A percentile compares a stretch with the other conserved stretches of the same genome.
Evolutionary conservation across 2,888 invertebrate species (phyloP).

Genomic region (Trichopria drosophilae): DNA sequence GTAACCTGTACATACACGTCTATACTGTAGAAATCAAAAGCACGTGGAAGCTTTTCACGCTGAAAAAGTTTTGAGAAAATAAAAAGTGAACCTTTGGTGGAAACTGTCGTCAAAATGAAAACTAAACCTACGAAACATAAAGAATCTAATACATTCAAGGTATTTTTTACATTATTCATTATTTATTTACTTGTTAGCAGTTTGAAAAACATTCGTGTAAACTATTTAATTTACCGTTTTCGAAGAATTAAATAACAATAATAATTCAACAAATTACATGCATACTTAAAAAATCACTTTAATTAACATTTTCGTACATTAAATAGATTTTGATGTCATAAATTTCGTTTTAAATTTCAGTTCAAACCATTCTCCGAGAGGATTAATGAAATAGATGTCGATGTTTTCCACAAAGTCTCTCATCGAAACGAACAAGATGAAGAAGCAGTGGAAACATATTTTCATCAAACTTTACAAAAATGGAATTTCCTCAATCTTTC

Average conservation of each 20-base stretch:
- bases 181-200: slow-evolving; percentile 1
- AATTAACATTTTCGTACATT: slow-evolving; percentile 3
- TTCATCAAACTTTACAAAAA: slow-evolving; percentile 80
- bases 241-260: no score
- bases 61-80: no score
- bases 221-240: no score
- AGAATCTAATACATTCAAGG: slow-evolving; percentile 36
- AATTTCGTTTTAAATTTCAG: slow-evolving; percentile 60
- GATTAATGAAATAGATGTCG: slow-evolving; percentile 81
- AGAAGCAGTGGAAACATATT: slow-evolving; percentile 75
- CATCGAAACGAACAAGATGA: slow-evolving; percentile 73
- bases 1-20: no score
- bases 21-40: no score
- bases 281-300: not conserved
- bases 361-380: slow-evolving; percentile 87
- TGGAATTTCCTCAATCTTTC: slow-evolving; percentile 89
- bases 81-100: no score
- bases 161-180: slow-evolving; percentile 8
- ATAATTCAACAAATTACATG: no score
- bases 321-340: slow-evolving; percentile 16
- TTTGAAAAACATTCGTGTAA: no score
- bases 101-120: slow-evolving; percentile 28
- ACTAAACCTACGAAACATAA: slow-evolving; percentile 36
- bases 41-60: no score
- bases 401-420: slow-evolving; percentile 82